Conservation (phyloP, 2,888 invertebrate genomes). For the Andrena haemorrhoa region DNA sequence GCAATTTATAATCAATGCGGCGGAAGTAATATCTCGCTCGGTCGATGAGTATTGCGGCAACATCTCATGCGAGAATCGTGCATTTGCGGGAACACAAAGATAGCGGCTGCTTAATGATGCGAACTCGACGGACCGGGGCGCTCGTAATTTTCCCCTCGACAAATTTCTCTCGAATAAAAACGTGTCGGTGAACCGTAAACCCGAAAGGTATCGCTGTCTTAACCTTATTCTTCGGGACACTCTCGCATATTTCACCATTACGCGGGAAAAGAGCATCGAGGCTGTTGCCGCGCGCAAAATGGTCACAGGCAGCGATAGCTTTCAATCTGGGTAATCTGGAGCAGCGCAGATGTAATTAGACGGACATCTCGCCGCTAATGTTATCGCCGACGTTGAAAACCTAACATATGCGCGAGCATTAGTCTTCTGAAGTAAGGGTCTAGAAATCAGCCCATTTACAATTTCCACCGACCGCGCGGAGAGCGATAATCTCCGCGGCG, state of each 20-base stretch:
- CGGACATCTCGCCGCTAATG: neutral
- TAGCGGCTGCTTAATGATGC: conserved; percentile 28
- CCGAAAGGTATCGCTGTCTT: neutral
- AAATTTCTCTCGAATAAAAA: conserved; percentile 36
- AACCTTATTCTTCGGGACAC: conserved; percentile 26
- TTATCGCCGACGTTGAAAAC: neutral
- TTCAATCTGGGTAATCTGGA: neutral
- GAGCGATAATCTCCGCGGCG: neutral
- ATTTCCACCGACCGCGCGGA: neutral
- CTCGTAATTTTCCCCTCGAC: conserved; percentile 20
- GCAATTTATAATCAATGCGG: conserved; percentile 46
- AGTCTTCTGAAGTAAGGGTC: neutral
- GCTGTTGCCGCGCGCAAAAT: neutral
- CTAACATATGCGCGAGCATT: neutral
- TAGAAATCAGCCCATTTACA: neutral
- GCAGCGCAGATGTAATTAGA: neutral
- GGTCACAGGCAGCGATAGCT: neutral
- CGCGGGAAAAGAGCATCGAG: neutral
- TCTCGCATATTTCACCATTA: conserved; percentile 28
- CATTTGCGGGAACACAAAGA: conserved; percentile 1
- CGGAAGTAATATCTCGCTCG: conserved; percentile 43
- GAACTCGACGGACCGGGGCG: neutral
- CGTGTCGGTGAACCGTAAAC: neutral
- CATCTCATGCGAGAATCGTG: conserved; percentile 33
- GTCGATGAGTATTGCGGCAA: conserved; percentile 22